These are phyloP conservation scores for Goniozus legneri DNA, from an alignment of 1,140 invertebrate genomes.

Conservation along the genomic window DNA sequence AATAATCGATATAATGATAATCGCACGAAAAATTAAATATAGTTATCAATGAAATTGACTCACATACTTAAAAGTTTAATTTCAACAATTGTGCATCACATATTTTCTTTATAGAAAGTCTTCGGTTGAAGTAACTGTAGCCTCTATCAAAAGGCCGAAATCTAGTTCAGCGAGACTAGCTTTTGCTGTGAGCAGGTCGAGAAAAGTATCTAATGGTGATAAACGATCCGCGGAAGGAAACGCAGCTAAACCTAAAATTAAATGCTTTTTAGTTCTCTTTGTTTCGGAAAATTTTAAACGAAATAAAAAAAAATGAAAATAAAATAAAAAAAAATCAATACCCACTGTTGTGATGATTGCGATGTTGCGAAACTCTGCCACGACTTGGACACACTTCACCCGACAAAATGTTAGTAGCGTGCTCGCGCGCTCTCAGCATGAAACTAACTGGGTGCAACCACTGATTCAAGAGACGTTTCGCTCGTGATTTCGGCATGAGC, in stretches of 20 bases:
- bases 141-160: constrained; percentile 77
- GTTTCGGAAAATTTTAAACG: no score
- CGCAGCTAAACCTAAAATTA: constrained; percentile 61
- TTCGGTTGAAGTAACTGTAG: constrained; percentile 64
- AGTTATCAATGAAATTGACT: no score
- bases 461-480: constrained; percentile 70
- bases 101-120: constrained; percentile 53
- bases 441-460: constrained; percentile 76
- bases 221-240: constrained; percentile 70
- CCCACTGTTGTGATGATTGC: constrained; percentile 45
- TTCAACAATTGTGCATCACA: no score
- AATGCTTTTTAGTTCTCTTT: no score
- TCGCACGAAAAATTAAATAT: no score
- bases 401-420: constrained; percentile 72
- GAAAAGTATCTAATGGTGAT: constrained; percentile 77
- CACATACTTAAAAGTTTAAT: no score
- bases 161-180: constrained; percentile 77
- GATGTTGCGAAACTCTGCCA: constrained; percentile 41
- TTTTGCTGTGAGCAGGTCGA: constrained; percentile 81
- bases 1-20: no score
- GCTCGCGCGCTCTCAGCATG: constrained; percentile 73
- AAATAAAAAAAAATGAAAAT: no score
- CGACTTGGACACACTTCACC: constrained; percentile 56
- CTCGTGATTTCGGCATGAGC: constrained; percentile 69
- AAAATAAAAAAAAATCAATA: neutral